Conservation (phyloP, 2,888 invertebrate species). For the Gymnoscelis rufifasciata region DNA sequence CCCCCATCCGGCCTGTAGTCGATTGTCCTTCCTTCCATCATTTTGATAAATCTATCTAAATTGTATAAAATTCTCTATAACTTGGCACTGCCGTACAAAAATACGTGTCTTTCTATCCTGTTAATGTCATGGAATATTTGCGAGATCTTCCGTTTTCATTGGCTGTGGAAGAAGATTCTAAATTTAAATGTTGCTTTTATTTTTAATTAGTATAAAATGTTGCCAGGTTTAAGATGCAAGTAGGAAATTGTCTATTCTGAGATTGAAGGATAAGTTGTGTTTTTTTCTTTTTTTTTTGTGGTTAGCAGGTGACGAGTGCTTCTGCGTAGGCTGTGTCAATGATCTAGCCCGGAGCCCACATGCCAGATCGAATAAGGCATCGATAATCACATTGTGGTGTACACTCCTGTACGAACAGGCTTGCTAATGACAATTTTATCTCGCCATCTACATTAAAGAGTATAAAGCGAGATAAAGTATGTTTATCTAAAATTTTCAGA, state of each 20-base stretch:
- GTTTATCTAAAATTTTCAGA: too few species aligned
- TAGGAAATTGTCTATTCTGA: constrained; percentile 26
- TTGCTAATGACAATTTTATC: constrained; percentile 42
- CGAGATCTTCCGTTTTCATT: constrained; percentile 72
- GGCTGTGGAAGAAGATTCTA: constrained; percentile 51
- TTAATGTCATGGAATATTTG: constrained; percentile 69
- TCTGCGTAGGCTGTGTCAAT: constrained; percentile 76
- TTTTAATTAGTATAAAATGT: constrained; percentile 43
- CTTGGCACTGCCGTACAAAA: constrained; percentile 76
- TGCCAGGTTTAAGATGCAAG: constrained; percentile 30
- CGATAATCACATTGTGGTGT: constrained; percentile 61
- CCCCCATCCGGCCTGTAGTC: constrained; percentile 79
- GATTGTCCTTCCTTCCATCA: constrained; percentile 78
- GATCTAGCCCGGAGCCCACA: constrained; percentile 76
- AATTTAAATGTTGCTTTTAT: constrained; percentile 8
- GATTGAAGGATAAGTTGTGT: constrained; percentile 58
- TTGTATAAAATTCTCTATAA: constrained; percentile 56
- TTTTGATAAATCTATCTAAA: constrained; percentile 71
- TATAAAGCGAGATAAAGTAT: not conserved
- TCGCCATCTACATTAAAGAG: constrained; percentile 25
- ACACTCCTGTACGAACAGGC: constrained; percentile 33
- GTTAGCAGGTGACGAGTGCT: constrained; percentile 72
- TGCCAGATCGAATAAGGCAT: constrained; percentile 74
- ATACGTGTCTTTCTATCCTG: constrained; percentile 54
- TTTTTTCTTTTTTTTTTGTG: constrained; percentile 47